A percentile compares a stretch with the other conserved stretches of the same genome.
phyloP scores from a whole-genome alignment of 2,113 vertebrate genomes.

The Gnathonemus echidnorhynchus region DNA sequence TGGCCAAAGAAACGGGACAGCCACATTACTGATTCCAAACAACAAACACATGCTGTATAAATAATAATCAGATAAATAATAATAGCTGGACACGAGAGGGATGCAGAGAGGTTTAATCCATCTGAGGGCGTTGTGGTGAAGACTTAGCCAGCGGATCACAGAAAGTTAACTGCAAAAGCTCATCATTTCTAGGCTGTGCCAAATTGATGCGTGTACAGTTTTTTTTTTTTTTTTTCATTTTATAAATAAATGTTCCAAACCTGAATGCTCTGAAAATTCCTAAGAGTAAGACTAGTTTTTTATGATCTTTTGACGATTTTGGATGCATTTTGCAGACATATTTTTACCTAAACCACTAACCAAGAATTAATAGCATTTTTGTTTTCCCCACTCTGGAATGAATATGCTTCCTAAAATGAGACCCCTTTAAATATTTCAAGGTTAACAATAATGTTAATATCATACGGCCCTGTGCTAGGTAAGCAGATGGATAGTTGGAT shows the following conservation, averaged over 20 bases:
- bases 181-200: not conserved
- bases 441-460: not conserved
- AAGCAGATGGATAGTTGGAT: not conserved
- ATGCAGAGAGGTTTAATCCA: not conserved
- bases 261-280: not conserved
- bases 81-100: not conserved
- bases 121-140: not conserved
- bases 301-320: not conserved
- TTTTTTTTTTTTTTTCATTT: not conserved
- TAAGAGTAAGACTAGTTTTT: not conserved
- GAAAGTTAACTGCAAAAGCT: not conserved
- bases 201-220: not conserved
- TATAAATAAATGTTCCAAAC: not conserved
- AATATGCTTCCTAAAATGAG: not conserved
- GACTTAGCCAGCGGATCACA: not conserved
- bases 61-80: not conserved
- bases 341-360: not conserved
- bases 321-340: not conserved
- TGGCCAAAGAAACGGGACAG: not conserved
- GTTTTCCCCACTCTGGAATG: not conserved
- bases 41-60: not conserved
- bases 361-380: not conserved
- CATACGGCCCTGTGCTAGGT: not conserved
- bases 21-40: not conserved
- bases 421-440: not conserved